Base-by-base conservation (phyloP, 2,888 invertebrate genomes). In the Chrysolina oricalcia region DNA sequence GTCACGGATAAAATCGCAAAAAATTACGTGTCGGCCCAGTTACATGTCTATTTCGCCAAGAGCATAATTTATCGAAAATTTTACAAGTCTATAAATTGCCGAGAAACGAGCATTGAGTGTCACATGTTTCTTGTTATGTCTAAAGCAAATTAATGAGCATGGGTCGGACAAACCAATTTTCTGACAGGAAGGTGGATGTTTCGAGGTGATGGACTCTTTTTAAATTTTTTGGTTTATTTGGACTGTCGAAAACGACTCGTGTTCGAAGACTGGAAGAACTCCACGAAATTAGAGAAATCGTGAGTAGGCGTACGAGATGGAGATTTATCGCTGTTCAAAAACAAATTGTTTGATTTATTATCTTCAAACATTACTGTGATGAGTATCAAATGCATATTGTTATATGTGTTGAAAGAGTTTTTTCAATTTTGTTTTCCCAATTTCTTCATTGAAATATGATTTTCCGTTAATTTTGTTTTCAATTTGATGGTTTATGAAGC, bases 121-220 rank as follows among this genome's bases (percentile, higher is more conserved):
- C 74, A 74, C 70, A 69, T 74, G 74, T 74, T 74, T 74, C 74
- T 74, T 74, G 70, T 74, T 74, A 66, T 70, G 74, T 70, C 74
- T 70, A 64, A 59, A 46, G 69, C 65, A 66, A 74, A 74, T 74
- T 74, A 74, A 74, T 74, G 74, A 70, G 59, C 41, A 68, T 73
- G 65, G 68, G 73, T 68, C 40, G 68, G 56, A 74, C 73, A 59
- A 43, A 69, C 74, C 70, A 70, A 74, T 70, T 74, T 74, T 70
- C 70, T 70, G 74, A 74, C 74, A 50, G 66, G 70, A 48, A 70
- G 70, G 74, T 43, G 68, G 70, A 66, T 62, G 48, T 66, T 66
- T 59, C 66, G 35, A 74, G 59, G 59, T 59, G 59, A 59, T 59
- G 23, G 59, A 35, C 59, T 59, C 59, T 35, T 35, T 35, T 27